Percentiles rank a stretch among this genome's conserved stretches.
Evolutionary conservation across 2,797 vertebrate genomes (phyloP).

Genomic region (Rhincodon typus): DNA sequence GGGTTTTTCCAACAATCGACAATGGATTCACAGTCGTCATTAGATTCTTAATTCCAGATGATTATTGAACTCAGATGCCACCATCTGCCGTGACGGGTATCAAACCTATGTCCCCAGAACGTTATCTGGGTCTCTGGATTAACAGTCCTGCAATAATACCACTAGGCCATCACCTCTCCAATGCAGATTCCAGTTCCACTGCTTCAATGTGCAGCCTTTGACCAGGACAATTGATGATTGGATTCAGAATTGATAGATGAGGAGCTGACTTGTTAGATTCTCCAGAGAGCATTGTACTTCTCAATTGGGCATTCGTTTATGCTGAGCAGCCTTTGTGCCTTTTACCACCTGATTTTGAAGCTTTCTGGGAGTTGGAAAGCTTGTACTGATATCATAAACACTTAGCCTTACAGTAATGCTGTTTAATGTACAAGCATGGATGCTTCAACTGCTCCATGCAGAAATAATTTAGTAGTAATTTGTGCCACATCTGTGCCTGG

Average conservation of each 20-base stretch:
- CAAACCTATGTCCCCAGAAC: too few species aligned
- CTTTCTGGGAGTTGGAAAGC: neutral
- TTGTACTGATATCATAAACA: neutral
- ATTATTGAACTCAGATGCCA: too few species aligned
- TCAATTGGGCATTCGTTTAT: too few species aligned
- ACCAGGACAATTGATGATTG: neutral
- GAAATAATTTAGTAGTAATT: neutral
- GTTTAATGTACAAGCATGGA: neutral
- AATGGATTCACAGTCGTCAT: too few species aligned
- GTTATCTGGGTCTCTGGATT: too few species aligned
- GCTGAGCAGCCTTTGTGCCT: neutral
- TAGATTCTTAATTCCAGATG: too few species aligned
- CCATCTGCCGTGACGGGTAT: too few species aligned
- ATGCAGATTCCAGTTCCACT: too few species aligned
- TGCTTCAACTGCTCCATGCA: neutral
- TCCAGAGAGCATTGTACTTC: neutral
- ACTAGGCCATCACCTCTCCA: too few species aligned
- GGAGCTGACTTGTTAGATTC: neutral
- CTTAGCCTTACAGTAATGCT: neutral
- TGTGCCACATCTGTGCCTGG: constrained; percentile 20
- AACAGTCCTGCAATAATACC: too few species aligned
- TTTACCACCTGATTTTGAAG: neutral
- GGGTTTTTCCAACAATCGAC: too few species aligned
- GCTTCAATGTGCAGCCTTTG: too few species aligned
- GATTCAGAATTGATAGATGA: neutral